Conservation (phyloP, 2,888 invertebrate species). For the Aleiodes testaceus region DNA sequence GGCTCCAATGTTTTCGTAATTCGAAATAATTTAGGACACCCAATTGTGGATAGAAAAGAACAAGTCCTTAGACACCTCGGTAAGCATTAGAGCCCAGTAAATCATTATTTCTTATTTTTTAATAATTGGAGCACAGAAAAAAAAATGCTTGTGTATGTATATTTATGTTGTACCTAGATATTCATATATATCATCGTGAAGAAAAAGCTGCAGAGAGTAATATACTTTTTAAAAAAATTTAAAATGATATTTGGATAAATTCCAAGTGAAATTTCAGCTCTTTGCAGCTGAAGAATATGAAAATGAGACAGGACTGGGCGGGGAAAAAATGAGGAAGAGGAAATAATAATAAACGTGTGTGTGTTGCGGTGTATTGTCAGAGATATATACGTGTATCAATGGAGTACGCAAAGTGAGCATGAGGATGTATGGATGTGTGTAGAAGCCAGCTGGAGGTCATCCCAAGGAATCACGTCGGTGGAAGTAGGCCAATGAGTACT, state of each 20-base stretch:
- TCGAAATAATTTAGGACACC: background rate
- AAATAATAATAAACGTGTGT: slow-evolving; percentile 59
- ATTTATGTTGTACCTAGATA: slow-evolving; percentile 72
- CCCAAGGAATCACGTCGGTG: slow-evolving; percentile 66
- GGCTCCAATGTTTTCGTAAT: slow-evolving; percentile 62
- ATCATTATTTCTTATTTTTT: slow-evolving; percentile 62
- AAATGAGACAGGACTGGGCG: slow-evolving; percentile 12
- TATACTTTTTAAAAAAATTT: background rate
- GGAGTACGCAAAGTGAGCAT: slow-evolving; percentile 64
- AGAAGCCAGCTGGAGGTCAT: slow-evolving; percentile 72
- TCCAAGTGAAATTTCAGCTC: background rate
- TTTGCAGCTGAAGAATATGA: slow-evolving; percentile 2
- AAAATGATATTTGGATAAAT: slow-evolving; percentile 30
- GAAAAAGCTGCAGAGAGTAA: background rate
- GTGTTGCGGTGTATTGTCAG: slow-evolving; percentile 63
- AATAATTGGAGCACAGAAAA: slow-evolving; percentile 68
- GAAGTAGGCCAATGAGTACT: slow-evolving; percentile 68
- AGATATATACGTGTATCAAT: slow-evolving; percentile 59
- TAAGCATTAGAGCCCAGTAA: slow-evolving; percentile 65
- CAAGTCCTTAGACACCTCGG: slow-evolving; percentile 21
- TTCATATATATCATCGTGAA: slow-evolving; percentile 50
- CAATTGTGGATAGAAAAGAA: slow-evolving; percentile 1
- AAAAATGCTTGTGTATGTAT: slow-evolving; percentile 72
- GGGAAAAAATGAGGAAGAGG: background rate
- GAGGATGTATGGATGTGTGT: slow-evolving; percentile 69